Percentiles rank a stretch among this genome's conserved stretches.
phyloP scores from a whole-genome alignment of 2,888 invertebrate species.

The Tetragnatha montana region DNA sequence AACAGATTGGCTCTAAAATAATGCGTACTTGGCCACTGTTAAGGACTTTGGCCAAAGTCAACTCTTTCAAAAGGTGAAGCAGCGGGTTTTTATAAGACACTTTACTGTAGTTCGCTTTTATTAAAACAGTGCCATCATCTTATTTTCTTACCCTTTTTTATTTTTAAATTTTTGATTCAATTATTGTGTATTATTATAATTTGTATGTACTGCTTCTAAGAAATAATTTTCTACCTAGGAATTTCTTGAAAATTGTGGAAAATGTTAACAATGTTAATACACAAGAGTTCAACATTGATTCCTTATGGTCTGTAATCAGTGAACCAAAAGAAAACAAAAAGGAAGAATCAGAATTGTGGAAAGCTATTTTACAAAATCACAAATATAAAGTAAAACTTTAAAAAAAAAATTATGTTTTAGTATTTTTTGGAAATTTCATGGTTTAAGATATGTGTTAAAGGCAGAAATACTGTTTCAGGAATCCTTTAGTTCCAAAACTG shows the following conservation, averaged over 20 bases:
- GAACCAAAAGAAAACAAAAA: conserved; percentile 50
- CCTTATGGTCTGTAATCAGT: conserved; percentile 58
- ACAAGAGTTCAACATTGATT: conserved; percentile 23
- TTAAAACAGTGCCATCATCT: not conserved
- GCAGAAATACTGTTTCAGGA: conserved; percentile 24
- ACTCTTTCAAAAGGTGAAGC: too few relatives aligned
- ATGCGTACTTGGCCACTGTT: too few relatives aligned
- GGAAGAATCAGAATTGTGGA: conserved; percentile 49
- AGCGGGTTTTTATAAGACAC: too few relatives aligned
- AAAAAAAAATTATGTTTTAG: not conserved
- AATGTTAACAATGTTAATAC: not conserved
- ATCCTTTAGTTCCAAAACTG: conserved; percentile 20
- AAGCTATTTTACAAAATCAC: conserved; percentile 27
- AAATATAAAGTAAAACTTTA: conserved; percentile 19
- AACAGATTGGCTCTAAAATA: too few relatives aligned
- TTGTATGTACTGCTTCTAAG: too few relatives aligned
- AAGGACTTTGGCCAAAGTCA: too few relatives aligned
- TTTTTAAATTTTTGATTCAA: not conserved
- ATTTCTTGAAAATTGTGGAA: conserved; percentile 11
- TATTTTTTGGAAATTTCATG: too few relatives aligned
- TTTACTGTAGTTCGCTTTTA: too few relatives aligned
- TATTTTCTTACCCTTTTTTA: not conserved
- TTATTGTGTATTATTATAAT: too few relatives aligned
- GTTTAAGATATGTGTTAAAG: too few relatives aligned
- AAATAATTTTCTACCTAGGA: not conserved